phyloP scores from a whole-genome alignment of 1,140 invertebrate species.

The Ceratosolen solmsi region DNA sequence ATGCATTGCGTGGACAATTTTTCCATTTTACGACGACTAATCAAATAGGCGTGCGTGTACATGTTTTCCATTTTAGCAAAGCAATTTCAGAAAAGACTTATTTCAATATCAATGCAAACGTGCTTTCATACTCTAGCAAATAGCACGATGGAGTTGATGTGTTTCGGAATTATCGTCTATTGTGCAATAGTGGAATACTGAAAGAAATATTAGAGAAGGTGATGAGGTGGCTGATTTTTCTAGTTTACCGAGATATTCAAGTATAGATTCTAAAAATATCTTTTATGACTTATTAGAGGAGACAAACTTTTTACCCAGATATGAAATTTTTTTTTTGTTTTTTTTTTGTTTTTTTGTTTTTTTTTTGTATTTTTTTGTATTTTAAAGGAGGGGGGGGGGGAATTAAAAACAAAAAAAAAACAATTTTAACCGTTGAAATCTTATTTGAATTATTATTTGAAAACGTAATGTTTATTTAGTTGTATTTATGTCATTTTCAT shows the following conservation, averaged over 20 bases:
- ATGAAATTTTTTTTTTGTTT: too few species aligned
- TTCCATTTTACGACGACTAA: conserved; percentile 37
- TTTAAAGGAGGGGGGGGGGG: too few species aligned
- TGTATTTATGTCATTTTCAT: too few species aligned
- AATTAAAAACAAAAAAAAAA: too few species aligned
- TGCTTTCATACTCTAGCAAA: conserved; percentile 7
- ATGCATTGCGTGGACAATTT: background rate
- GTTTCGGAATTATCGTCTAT: conserved; percentile 17
- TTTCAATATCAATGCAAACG: conserved; percentile 29
- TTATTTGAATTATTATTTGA: too few species aligned
- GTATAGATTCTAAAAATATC: background rate
- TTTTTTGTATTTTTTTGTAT: too few species aligned
- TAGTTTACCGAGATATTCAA: background rate
- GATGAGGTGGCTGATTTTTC: background rate
- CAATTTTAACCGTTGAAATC: too few species aligned
- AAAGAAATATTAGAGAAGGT: background rate
- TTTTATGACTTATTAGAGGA: background rate
- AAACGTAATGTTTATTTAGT: too few species aligned
- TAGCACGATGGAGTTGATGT: background rate
- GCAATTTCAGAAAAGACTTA: background rate
- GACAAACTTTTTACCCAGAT: background rate
- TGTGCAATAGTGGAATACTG: conserved; percentile 18
- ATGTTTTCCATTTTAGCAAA: conserved; percentile 40
- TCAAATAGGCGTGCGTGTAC: conserved; percentile 24
- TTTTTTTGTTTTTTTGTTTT: too few species aligned